Percentiles rank a stretch among this genome's conserved stretches.
These are phyloP conservation scores for Drosophila burlai DNA, from an alignment of 1,140 invertebrate genomes.

Conservation along the genomic window DNA sequence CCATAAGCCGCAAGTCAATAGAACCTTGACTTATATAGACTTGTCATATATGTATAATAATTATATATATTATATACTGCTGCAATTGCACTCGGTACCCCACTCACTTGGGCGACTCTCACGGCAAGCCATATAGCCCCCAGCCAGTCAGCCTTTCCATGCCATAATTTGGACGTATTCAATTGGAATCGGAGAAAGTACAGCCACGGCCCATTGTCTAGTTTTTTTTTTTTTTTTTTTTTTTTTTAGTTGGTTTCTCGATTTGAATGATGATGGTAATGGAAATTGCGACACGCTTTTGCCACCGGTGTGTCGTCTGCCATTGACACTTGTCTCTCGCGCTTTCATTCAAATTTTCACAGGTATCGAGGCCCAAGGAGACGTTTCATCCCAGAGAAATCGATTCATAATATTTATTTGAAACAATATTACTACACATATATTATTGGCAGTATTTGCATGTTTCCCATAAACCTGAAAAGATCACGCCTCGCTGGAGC, in stretches of 20 bases:
- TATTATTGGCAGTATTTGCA: not conserved
- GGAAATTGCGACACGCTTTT: slow-evolving; percentile 78
- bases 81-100: slow-evolving; percentile 29
- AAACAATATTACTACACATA: not conserved
- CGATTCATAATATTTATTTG: no score
- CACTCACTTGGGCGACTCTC: slow-evolving; percentile 17
- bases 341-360: slow-evolving; percentile 78
- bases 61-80: not conserved
- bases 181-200: slow-evolving; percentile 74
- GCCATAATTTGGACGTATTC: slow-evolving; percentile 22
- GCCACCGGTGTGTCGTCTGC: slow-evolving; percentile 42
- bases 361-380: not conserved
- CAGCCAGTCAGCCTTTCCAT: not conserved
- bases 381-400: not conserved
- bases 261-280: slow-evolving; percentile 56
- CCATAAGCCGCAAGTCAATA: slow-evolving; percentile 61
- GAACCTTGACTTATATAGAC: slow-evolving; percentile 72
- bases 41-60: not conserved
- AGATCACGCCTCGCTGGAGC: not conserved
- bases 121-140: slow-evolving; percentile 15
- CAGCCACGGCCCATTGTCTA: slow-evolving; percentile 64
- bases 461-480: not conserved
- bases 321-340: slow-evolving; percentile 61
- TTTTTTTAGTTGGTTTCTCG: slow-evolving; percentile 12
- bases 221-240: slow-evolving; percentile 5